Percentiles rank a stretch among this genome's conserved stretches.
These are phyloP conservation scores for Heliconius melpomene DNA, from an alignment of 1,140 invertebrate genomes.

Conservation along the genomic window DNA sequence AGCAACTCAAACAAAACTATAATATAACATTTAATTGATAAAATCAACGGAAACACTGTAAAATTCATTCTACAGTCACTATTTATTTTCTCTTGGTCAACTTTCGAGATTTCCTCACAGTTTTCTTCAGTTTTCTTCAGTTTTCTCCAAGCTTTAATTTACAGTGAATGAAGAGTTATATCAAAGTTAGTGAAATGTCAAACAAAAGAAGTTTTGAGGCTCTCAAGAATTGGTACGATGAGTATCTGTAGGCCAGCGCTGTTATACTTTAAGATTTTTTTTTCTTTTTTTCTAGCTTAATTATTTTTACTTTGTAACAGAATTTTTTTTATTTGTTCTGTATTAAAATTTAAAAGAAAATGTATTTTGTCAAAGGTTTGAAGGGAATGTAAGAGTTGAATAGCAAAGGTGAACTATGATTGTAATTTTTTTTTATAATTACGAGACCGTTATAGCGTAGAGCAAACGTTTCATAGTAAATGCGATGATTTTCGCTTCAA, in stretches of 20 bases:
- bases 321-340: background rate
- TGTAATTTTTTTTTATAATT: too few species aligned
- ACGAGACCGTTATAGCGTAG: too few species aligned
- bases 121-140: background rate
- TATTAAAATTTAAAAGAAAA: background rate
- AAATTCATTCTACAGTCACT: background rate
- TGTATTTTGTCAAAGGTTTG: background rate
- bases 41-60: background rate
- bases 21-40: constrained; percentile 3
- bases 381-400: background rate
- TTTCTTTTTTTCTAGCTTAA: background rate
- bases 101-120: background rate
- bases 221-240: background rate
- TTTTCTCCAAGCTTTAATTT: background rate
- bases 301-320: background rate
- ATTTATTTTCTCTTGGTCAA: constrained; percentile 2
- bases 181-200: background rate
- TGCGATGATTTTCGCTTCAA: too few species aligned
- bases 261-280: background rate
- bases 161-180: background rate
- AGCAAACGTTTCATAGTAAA: too few species aligned
- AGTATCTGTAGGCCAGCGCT: background rate
- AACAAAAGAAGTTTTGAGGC: background rate
- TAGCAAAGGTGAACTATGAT: too few species aligned
- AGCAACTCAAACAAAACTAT: background rate